These are phyloP conservation scores for Boleophthalmus pectinirostris DNA, from an alignment of 2,113 vertebrate genomes.

Conservation along the genomic window DNA sequence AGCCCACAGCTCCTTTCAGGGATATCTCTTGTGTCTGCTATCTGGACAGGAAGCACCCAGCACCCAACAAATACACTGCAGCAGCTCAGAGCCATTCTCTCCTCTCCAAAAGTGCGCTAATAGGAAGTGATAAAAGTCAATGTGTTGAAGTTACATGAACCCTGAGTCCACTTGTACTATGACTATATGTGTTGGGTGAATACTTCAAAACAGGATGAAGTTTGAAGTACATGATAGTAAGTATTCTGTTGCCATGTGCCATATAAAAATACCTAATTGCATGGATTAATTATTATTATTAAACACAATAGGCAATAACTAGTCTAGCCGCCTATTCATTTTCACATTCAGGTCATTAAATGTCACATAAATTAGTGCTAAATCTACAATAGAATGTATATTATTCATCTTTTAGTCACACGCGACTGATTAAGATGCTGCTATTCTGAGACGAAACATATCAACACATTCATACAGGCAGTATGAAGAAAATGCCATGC, in stretches of 20 bases:
- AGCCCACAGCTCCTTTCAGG: slow-evolving; percentile 67
- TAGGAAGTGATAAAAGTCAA: slow-evolving; percentile 39
- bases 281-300: slow-evolving; percentile 19
- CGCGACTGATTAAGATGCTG: neutral
- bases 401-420: neutral
- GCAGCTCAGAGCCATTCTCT: slow-evolving; percentile 38
- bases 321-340: slow-evolving; percentile 21
- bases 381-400: neutral
- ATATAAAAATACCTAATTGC: slow-evolving; percentile 31
- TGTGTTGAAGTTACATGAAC: slow-evolving; percentile 13
- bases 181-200: slow-evolving; percentile 11
- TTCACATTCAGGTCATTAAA: slow-evolving; percentile 23
- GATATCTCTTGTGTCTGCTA: slow-evolving; percentile 65
- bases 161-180: slow-evolving; percentile 5
- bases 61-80: slow-evolving; percentile 35
- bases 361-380: neutral
- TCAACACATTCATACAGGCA: too few relatives aligned
- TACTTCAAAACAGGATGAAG: slow-evolving; percentile 31
- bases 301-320: slow-evolving; percentile 9
- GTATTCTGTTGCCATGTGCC: slow-evolving; percentile 35
- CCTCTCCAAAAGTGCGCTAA: slow-evolving; percentile 32
- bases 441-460: neutral
- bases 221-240: slow-evolving; percentile 22
- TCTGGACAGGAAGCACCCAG: slow-evolving; percentile 73
- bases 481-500: too few relatives aligned